Evolutionary conservation across 92 coral and sea anemone species (phyloP).

Genomic region (Epizoanthus ramosus): DNA sequence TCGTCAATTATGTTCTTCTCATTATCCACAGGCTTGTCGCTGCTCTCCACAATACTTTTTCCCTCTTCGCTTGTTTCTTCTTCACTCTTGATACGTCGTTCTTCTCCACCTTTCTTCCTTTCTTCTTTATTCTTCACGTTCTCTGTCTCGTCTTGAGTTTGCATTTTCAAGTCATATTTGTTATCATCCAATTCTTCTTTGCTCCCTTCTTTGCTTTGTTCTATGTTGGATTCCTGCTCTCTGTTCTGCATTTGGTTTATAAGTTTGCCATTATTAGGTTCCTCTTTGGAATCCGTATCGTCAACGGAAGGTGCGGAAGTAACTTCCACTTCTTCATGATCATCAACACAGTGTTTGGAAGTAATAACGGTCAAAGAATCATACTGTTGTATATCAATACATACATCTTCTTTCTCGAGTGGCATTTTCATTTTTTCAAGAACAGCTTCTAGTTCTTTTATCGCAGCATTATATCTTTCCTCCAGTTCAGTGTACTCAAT

Average conservation of each 20-base stretch:
- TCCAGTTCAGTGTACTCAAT: slow-evolving; percentile 62
- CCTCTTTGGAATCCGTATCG: not conserved
- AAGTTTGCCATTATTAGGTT: no score
- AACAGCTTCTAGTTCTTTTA: slow-evolving; percentile 55
- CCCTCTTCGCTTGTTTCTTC: not conserved
- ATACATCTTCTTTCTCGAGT: slow-evolving; percentile 46
- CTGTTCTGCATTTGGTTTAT: not conserved
- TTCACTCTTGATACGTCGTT: not conserved
- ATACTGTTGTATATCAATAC: no score
- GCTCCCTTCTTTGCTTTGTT: not conserved
- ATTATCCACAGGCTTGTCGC: not conserved
- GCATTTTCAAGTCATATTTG: not conserved
- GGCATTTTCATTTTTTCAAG: slow-evolving; percentile 49
- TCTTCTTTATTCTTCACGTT: not conserved
- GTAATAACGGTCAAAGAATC: not conserved
- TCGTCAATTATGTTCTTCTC: not conserved
- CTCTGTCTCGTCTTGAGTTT: no score
- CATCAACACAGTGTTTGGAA: not conserved
- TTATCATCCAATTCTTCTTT: not conserved
- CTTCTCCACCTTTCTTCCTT: not conserved
- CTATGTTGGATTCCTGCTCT: not conserved
- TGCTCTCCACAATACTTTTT: not conserved
- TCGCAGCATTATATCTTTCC: slow-evolving; percentile 44
- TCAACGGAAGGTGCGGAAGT: not conserved
- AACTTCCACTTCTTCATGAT: not conserved